Evolutionary conservation across 1,140 invertebrate genomes (phyloP).

Genomic region (Platyscapa corneri): DNA sequence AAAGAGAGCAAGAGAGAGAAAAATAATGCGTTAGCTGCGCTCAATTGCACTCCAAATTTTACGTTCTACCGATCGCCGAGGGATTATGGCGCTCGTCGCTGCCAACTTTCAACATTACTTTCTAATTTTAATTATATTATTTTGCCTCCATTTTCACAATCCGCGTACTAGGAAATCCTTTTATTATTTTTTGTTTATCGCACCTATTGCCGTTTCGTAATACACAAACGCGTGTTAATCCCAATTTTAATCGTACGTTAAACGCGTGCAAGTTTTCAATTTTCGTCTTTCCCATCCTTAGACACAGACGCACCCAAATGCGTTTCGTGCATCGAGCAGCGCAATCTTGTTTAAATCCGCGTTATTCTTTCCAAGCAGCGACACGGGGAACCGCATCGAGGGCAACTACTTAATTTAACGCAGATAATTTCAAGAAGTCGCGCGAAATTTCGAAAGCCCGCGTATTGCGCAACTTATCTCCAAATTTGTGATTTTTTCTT

Average conservation of each 20-base stretch:
- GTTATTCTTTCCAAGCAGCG: neutral
- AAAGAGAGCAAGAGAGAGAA: conserved; percentile 12
- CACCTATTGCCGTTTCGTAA: neutral
- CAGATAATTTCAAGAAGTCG: neutral
- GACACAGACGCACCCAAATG: neutral
- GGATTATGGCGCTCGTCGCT: no score
- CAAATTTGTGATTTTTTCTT: no score
- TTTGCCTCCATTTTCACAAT: neutral
- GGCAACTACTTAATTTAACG: neutral
- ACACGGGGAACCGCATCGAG: neutral
- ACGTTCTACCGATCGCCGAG: no score
- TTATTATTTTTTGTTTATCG: neutral
- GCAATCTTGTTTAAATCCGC: neutral
- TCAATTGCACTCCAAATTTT: neutral
- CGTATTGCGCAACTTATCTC: no score
- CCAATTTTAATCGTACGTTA: no score
- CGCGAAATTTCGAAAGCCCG: neutral
- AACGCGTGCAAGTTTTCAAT: no score
- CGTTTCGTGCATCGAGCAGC: no score
- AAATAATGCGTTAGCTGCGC: neutral
- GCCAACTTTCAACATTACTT: neutral
- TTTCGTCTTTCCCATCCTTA: no score
- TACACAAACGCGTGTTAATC: neutral
- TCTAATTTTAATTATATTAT: neutral
- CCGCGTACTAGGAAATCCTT: neutral